phyloP scores from a whole-genome alignment of 2,797 vertebrate species.

The Dryobates pubescens region DNA sequence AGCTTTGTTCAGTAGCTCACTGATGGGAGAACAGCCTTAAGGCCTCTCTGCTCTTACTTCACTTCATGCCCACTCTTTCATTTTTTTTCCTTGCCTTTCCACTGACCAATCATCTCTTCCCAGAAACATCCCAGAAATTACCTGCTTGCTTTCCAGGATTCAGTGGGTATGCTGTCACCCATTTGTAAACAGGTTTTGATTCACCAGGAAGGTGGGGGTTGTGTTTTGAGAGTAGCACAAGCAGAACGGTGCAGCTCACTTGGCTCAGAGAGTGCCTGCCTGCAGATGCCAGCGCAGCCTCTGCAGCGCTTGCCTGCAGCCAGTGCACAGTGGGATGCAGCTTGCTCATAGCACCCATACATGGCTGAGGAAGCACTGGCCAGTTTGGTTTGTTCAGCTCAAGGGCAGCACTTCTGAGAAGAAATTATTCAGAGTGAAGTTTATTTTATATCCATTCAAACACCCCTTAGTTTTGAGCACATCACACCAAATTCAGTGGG shows the following conservation, averaged over 20 bases:
- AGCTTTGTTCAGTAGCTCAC: neutral
- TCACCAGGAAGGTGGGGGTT: neutral
- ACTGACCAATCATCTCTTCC: neutral
- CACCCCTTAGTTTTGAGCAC: neutral
- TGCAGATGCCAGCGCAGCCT: neutral
- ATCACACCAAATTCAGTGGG: neutral
- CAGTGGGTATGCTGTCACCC: rapidly evolving
- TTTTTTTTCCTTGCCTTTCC: neutral
- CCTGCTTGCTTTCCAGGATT: neutral
- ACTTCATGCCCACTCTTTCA: neutral
- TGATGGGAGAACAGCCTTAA: neutral
- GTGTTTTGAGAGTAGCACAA: neutral
- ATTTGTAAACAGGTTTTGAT: neutral
- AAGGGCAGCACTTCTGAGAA: neutral
- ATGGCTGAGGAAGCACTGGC: neutral
- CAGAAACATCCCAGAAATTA: neutral
- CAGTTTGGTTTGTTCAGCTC: neutral
- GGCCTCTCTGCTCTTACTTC: neutral
- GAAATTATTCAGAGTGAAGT: neutral
- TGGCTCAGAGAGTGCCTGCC: neutral
- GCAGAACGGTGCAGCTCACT: rapidly evolving
- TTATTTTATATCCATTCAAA: neutral
- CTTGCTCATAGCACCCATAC: neutral
- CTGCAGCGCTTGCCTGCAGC: neutral
- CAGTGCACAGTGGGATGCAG: rapidly evolving